phyloP scores from a whole-genome alignment of 2,797 vertebrate genomes.

The Morelia viridis region DNA sequence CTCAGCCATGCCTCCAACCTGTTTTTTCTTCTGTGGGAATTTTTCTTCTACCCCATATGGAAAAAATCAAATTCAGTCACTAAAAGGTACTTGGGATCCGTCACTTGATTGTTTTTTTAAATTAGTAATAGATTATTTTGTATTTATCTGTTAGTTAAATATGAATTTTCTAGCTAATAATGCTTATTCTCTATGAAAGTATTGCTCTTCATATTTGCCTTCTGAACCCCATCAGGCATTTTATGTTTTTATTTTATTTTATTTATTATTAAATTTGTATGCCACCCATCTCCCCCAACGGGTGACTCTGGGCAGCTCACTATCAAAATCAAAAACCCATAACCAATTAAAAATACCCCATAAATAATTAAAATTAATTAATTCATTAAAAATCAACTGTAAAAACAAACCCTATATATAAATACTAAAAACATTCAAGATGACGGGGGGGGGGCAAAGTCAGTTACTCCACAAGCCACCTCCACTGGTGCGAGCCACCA shows the following conservation, averaged over 20 bases:
- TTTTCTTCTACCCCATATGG: slow-evolving; percentile 93
- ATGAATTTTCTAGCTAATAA: neutral
- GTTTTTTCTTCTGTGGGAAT: slow-evolving; percentile 96
- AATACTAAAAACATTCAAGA: too few relatives aligned
- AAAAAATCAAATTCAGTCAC: slow-evolving; percentile 86
- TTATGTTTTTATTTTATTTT: neutral
- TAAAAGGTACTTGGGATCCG: slow-evolving; percentile 81
- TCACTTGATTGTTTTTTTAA: neutral
- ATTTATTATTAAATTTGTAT: too few relatives aligned
- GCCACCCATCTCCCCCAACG: too few relatives aligned
- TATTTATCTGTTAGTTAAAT: neutral
- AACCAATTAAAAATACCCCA: too few relatives aligned
- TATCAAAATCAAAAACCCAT: too few relatives aligned
- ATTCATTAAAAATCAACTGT: too few relatives aligned
- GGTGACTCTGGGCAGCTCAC: too few relatives aligned
- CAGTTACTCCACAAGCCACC: too few relatives aligned
- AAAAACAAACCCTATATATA: too few relatives aligned
- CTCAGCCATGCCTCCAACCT: slow-evolving; percentile 90
- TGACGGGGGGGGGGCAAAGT: too few relatives aligned
- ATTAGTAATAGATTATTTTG: neutral
- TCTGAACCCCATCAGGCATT: neutral
- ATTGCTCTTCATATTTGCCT: neutral
- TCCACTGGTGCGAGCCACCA: too few relatives aligned
- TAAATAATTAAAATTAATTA: too few relatives aligned
- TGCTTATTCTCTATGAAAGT: neutral